A percentile compares a stretch with the other conserved stretches of the same genome.
Conservation (phyloP, 2,113 vertebrate genomes). For the Erpornis zantholeuca region DNA sequence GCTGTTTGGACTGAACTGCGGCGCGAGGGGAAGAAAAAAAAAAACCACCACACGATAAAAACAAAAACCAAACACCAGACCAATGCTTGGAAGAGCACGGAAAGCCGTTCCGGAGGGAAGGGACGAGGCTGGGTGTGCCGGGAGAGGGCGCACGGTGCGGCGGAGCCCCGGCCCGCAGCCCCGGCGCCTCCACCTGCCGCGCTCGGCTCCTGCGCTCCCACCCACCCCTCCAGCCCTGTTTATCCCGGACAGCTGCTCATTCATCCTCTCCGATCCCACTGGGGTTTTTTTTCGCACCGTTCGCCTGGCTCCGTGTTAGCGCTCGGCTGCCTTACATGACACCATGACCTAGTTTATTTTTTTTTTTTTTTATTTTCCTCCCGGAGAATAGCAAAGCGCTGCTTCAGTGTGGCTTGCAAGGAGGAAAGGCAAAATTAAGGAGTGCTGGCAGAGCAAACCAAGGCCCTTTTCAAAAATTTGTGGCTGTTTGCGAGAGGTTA, state of each 20-base stretch:
- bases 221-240: not conserved
- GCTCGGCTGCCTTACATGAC: constrained; percentile 40
- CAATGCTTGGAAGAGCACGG: rapidly evolving
- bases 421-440: not conserved
- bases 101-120: not conserved
- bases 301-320: not conserved
- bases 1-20: not conserved
- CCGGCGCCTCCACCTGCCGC: not conserved
- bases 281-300: not conserved
- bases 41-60: not conserved
- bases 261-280: not conserved
- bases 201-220: not conserved
- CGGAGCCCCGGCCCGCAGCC: not conserved
- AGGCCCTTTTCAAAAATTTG: constrained; percentile 16
- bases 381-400: not conserved
- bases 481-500: constrained; percentile 24
- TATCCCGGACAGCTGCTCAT: not conserved
- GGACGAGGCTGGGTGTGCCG: not conserved
- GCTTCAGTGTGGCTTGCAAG: not conserved
- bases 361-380: not conserved
- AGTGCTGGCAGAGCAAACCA: not conserved
- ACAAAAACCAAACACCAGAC: not conserved
- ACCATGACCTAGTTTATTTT: constrained; percentile 59
- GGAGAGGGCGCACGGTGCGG: not conserved
- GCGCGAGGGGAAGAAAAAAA: too few relatives aligned